Base-by-base conservation (phyloP, 2,113 vertebrate species). In the Gracilinanus agilis region DNA sequence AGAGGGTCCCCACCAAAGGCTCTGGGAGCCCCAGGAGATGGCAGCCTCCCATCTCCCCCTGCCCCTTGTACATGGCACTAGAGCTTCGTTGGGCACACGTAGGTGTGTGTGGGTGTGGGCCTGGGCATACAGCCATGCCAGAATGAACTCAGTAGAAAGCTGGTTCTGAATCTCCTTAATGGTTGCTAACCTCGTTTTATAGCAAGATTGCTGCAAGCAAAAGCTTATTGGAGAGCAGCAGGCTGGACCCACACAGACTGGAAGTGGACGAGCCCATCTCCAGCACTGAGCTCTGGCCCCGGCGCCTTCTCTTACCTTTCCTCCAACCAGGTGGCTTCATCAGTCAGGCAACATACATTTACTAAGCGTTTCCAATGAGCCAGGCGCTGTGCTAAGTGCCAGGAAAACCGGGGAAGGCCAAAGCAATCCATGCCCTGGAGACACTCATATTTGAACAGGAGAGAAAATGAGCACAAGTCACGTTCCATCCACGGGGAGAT, bases 171-270 rank as follows among this genome's bases (percentile, higher is more conserved):
- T 44, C 53, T 8, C 44, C 83, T 56, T 96, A 27, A 91, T 95
- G 93, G 67, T 96, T 97, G 96, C 90, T 93, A 90, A 97, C 93
- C 96, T 97, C 91, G 95, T 96, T 97, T 91, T 88, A 93, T 89
- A 91, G 90, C 90, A 44, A 11, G 53, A 58, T 96, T 34, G 56
- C 94, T 90, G 5, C 8, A 34, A 93, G 54, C 93, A 95, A 95
- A 34, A 88, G 55, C 23, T 92, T 93, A 27, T 44, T 91, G 34
- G 90, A 96, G n/a, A 94, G 40, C 75, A 93, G 88, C 67, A 93
- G 58, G 95, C 94, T 93, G 91, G 96, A 34, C 25, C 91, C 94
- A 94, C 94, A 92, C 91, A 93, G 67, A 0, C 90, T 92, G 88
- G 88, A 91, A 27, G 58, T 53, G 83, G 94, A 96, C 88, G 21